Conservation (phyloP, 2,888 invertebrate species). For the Microctonus brassicae region DNA sequence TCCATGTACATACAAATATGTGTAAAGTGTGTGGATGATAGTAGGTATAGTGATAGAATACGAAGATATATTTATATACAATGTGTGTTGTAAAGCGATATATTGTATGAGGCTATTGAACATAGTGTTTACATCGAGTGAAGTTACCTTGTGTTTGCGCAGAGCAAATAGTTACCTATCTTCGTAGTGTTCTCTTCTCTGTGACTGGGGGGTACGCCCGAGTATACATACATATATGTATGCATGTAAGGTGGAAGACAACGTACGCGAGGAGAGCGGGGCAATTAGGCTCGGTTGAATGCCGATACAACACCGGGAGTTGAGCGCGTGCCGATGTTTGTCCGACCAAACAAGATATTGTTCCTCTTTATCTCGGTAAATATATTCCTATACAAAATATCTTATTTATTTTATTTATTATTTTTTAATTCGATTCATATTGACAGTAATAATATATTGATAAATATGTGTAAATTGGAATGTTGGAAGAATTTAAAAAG, state of each 20-base stretch:
- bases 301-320: slow-evolving; percentile 37
- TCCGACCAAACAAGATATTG: slow-evolving; percentile 66
- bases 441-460: too few relatives aligned
- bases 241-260: background rate
- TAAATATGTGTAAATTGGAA: too few relatives aligned
- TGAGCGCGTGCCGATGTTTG: slow-evolving; percentile 65
- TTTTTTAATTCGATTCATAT: too few relatives aligned
- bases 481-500: too few relatives aligned
- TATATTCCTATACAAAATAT: background rate
- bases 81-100: background rate
- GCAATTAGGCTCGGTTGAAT: slow-evolving; percentile 44
- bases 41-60: too few relatives aligned
- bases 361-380: slow-evolving; percentile 30
- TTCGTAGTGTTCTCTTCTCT: background rate
- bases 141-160: slow-evolving; percentile 16
- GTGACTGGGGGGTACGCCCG: background rate
- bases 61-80: slow-evolving; percentile 27
- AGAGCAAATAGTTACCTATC: slow-evolving; percentile 24
- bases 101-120: slow-evolving; percentile 1
- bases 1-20: too few relatives aligned
- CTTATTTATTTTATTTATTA: too few relatives aligned
- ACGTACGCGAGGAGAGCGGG: slow-evolving; percentile 1
- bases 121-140: slow-evolving; percentile 20
- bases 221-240: too few relatives aligned
- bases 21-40: too few relatives aligned